Base-by-base conservation (phyloP, 2,797 vertebrate genomes). In the Labroides dimidiatus region DNA sequence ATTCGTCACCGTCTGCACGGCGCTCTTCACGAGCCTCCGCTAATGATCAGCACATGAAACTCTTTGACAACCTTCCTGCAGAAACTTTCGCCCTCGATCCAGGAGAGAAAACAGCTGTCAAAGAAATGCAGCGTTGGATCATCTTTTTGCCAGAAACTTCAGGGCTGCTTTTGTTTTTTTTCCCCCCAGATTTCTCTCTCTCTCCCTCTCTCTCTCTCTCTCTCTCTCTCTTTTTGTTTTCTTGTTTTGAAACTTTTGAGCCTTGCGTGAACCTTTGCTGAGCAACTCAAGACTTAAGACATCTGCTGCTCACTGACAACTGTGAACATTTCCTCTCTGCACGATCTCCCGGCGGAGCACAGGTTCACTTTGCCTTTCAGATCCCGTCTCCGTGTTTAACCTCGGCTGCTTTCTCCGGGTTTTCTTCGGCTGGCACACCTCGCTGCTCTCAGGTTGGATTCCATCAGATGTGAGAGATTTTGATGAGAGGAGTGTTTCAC, bases 271-370 rank as follows among this genome's bases (percentile, higher is more conserved):
- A 42, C 44, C 52, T 69, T 37, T 6, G 4, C 41, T 11, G 17
- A 62, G 61, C 61, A 72, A 54, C 73, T 87, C 64, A 47, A 48
- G 77, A 75, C 69, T 68, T 54, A 42, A 82, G 85, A 86, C 85
- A 77, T 82, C 87, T 92, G 89, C 81, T 83, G 74, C 78, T 81
- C 64, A 43, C 63, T 81, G 77, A 81, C 87, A 77, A 75, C 77
- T 65, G 16, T 36, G 61, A 83, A 63, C 77, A 75, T 84, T 77
- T 82, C 60, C 87, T 85, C 83, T 84, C 43, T 65, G 51, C 5
- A 1, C 47, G 3, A 75, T 77, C 77, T 83, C 81, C 69, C 69
- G 45, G 63, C 6, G 30, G 84, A 89, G 64, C 4, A 52, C 70
- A 74, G 74, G 68, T 88, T 87, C 78, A 72, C 71, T 82, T 86